Base-by-base conservation (phyloP, 2,888 invertebrate genomes). In the Pammene aurita region DNA sequence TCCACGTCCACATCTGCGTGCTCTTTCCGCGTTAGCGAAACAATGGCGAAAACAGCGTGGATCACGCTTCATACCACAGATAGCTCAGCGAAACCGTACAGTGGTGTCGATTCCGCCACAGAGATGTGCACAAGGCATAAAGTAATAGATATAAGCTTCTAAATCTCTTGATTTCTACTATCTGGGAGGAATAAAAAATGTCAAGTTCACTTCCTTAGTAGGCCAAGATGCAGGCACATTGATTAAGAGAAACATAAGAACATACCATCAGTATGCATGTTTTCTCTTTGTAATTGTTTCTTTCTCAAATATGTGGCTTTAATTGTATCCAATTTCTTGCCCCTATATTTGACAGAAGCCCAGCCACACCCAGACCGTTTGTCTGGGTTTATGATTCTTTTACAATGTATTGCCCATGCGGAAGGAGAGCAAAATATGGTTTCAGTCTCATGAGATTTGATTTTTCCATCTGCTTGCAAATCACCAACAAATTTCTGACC, bases 361-460 rank as follows among this genome's bases (percentile, higher is more conserved):
- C 98, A 98, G 1, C 98, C 98, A 90, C 97, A 98, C 0, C 97
- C 97, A 48, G 97, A 97, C 80, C 97, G 96, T 85, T 97, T 97
- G 73, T 96, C 96, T 0, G 98, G 97, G 87, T 98, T 97, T 62
- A 98, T 96, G 68, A 97, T 96, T 74, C 97, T 94, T 84, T 98
- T 98, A 81, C 98, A 98, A 81, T 97, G 96, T 84, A 97, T 96
- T 0, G 97, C 98, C 98, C 98, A 98, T 1, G 98, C 97, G 77
- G 97, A 97, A 2, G 98, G 98, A 0, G 97, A 97, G 72, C 96
- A 95, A 84, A 97, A 98, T 78, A 97, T 94, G 72, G 97, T 96
- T 83, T 96, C 96, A 46, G 97, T 97, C 86, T 97, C 97, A 86
- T 96, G 96, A 14, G 97, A 97, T 85, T 96, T 95, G 68, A 98